phyloP scores from a whole-genome alignment of 1,140 invertebrate genomes.

The Pinna nobilis region DNA sequence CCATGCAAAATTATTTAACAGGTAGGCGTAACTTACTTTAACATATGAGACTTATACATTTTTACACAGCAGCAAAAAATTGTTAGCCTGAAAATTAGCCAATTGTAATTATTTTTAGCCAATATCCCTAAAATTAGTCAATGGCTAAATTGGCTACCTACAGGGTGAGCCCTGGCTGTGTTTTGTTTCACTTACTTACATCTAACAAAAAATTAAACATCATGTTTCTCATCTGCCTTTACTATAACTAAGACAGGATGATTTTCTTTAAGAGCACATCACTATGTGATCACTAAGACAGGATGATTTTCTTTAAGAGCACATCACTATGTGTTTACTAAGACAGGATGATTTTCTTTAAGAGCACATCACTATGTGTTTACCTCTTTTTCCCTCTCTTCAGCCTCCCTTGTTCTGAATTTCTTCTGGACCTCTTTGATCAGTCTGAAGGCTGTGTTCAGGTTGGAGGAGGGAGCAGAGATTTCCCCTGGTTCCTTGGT shows the following conservation, averaged over 20 bases:
- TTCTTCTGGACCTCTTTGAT: constrained; percentile 99
- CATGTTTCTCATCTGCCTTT: too few species aligned
- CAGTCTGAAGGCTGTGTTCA: constrained; percentile 96
- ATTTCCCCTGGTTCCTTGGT: constrained; percentile 98
- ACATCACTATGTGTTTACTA: not conserved
- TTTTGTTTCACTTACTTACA: too few species aligned
- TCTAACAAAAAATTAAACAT: not conserved
- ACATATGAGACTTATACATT: too few species aligned
- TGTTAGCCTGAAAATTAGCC: too few species aligned
- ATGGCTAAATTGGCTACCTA: too few species aligned
- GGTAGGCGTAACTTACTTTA: too few species aligned
- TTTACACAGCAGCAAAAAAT: too few species aligned
- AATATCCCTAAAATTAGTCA: too few species aligned
- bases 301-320: not conserved
- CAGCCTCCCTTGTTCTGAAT: constrained; percentile 97
- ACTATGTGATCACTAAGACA: not conserved
- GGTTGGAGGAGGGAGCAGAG: constrained; percentile 94
- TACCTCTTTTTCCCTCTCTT: constrained; percentile 97
- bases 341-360: not conserved
- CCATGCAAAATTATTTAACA: too few species aligned
- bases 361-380: not conserved
- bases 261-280: not conserved
- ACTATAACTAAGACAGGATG: too few species aligned
- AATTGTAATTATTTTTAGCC: too few species aligned
- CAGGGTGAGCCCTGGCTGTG: too few species aligned